Percentiles rank a stretch among this genome's conserved stretches.
These are phyloP conservation scores for Nyleta sp. DNA, from an alignment of 2,888 invertebrate genomes.

Conservation along the genomic window DNA sequence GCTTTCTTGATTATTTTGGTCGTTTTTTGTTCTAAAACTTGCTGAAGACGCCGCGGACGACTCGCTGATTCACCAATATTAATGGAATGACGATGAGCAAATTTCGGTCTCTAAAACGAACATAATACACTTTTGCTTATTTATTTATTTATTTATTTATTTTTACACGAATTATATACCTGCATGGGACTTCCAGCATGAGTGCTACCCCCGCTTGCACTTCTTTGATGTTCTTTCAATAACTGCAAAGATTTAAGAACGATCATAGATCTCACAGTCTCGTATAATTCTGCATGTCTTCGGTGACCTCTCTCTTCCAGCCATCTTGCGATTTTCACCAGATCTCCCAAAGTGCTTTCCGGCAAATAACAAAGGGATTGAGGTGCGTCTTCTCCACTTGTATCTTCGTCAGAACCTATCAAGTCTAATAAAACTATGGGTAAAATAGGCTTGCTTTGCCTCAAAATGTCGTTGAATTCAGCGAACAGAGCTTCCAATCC, in stretches of 20 bases:
- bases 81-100: slow-evolving; percentile 85
- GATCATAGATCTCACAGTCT: slow-evolving; percentile 89
- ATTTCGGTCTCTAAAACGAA: slow-evolving; percentile 85
- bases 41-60: slow-evolving; percentile 91
- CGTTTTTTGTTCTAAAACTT: slow-evolving; percentile 88
- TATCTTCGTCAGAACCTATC: slow-evolving; percentile 93
- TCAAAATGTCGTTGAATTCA: slow-evolving; percentile 94
- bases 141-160: background rate
- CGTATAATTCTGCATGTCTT: slow-evolving; percentile 90
- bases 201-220: slow-evolving; percentile 90
- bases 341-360: slow-evolving; percentile 87
- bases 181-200: slow-evolving; percentile 86
- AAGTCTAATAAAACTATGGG: slow-evolving; percentile 95
- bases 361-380: slow-evolving; percentile 87
- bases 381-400: slow-evolving; percentile 84
- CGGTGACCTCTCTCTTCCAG: slow-evolving; percentile 89
- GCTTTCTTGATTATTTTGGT: slow-evolving; percentile 92
- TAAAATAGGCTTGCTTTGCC: slow-evolving; percentile 93
- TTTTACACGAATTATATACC: slow-evolving; percentile 80
- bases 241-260: slow-evolving; percentile 89
- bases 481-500: slow-evolving; percentile 93
- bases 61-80: slow-evolving; percentile 86
- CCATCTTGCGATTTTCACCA: slow-evolving; percentile 93
- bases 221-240: slow-evolving; percentile 91
- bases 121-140: too few species aligned